Base-by-base conservation (phyloP, 2,797 vertebrate genomes). In the Tinamus major region DNA sequence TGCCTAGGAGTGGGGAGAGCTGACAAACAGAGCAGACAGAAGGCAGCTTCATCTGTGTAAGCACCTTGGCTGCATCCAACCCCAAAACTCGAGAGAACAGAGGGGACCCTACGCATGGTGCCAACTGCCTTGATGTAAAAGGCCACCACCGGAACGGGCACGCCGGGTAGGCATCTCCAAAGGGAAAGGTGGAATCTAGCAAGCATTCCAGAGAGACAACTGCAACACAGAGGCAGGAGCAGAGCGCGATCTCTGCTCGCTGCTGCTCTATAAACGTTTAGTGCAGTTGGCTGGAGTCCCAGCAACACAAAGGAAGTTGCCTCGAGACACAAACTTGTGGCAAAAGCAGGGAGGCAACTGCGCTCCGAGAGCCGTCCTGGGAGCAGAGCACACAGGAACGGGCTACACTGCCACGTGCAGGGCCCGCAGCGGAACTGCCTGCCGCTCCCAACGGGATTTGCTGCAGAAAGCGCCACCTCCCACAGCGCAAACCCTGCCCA, bases 101-200 rank as follows among this genome's bases (percentile, higher is more conserved):
- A 48, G n/a, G 31, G 46, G 24, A n/a, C 31, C 17, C 17, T 17
- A 17, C 53, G 16, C 29, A n/a, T 11, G 9, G 10, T 29, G 29
- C 29, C 49, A 13, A 49, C 70, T 92, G 63, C 1, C 0, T 3
- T 14, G 33, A 29, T 68, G 89, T 55, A 70, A 70, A 84, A 85
- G 0, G 1, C 20, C 46, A 44, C 3, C 0, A 0, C 26, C 80
- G 68, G 69, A 70, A 59, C 23, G 72, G 35, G 53, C 6, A 0
- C 1, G 24, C 9, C 64, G 27, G 35, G 37, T 17, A 90, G 93
- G 81, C 46, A n/a, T 3, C 71, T 82, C 71, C 51, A 59, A 76
- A 79, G 79, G 48, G 56, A 79, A 89, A 89, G 64, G 68, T 16
- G 16, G 51, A 83, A 82, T 27, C 27, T 53, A 42, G 42, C 59